Evolutionary conservation across 2,113 vertebrate species (phyloP).

Genomic region (Grallaria varia): DNA sequence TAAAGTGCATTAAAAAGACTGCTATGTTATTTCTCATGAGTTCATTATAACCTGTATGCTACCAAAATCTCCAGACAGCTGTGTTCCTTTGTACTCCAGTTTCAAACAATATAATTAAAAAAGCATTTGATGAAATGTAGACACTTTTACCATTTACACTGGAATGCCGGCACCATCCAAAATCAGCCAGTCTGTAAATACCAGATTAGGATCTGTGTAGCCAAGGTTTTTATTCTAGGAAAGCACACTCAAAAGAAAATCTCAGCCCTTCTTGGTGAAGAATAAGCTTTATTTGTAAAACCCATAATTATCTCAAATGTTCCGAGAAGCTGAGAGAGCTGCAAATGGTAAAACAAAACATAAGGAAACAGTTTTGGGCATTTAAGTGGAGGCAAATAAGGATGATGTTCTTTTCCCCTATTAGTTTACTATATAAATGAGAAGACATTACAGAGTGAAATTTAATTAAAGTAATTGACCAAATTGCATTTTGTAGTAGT

Average conservation of each 20-base stretch:
- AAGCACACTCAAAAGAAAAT: constrained; percentile 51
- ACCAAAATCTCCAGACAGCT: constrained; percentile 67
- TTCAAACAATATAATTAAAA: constrained; percentile 73
- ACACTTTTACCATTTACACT: constrained; percentile 57
- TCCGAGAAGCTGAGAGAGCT: constrained; percentile 38
- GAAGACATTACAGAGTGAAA: constrained; percentile 80
- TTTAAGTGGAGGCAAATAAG: constrained; percentile 58
- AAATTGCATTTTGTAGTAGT: constrained; percentile 87
- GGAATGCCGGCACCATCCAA: constrained; percentile 67
- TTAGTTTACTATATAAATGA: constrained; percentile 83
- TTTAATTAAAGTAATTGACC: constrained; percentile 95
- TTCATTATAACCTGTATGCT: constrained; percentile 48
- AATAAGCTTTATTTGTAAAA: constrained; percentile 59
- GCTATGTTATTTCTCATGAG: constrained; percentile 60
- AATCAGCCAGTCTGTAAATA: constrained; percentile 71
- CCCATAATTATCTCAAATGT: constrained; percentile 68
- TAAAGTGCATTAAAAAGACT: constrained; percentile 32
- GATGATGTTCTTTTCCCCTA: constrained; percentile 55
- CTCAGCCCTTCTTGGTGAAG: constrained; percentile 45
- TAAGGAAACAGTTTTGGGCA: constrained; percentile 35
- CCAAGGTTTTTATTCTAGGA: constrained; percentile 55
- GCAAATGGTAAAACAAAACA: constrained; percentile 48
- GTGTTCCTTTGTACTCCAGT: constrained; percentile 68
- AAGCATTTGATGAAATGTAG: constrained; percentile 74
- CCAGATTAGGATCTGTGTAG: constrained; percentile 67